Conservation (phyloP, 2,888 invertebrate species). For the Halictus ligatus region DNA sequence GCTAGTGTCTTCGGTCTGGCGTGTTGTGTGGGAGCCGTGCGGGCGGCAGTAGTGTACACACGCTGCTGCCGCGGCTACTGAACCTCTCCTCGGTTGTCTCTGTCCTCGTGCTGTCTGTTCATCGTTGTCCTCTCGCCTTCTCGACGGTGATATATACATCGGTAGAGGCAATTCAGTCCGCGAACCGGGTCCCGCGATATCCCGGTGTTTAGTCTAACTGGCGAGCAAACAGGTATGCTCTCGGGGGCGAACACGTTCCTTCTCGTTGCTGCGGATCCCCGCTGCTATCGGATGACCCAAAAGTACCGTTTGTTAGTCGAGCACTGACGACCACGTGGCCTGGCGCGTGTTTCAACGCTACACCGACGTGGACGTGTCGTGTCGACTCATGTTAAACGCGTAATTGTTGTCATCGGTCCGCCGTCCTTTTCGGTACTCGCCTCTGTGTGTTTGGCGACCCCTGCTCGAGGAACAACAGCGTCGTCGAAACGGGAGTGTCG, state of each 20-base stretch:
- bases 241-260: conserved; percentile 21
- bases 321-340: conserved; percentile 60
- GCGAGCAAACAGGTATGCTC: conserved; percentile 45
- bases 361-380: not conserved
- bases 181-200: not conserved
- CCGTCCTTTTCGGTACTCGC: not conserved
- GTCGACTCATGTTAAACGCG: not conserved
- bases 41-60: conserved; percentile 59
- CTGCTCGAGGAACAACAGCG: conserved; percentile 32
- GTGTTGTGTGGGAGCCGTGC: conserved; percentile 59
- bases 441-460: conserved; percentile 22
- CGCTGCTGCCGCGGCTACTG: conserved; percentile 58
- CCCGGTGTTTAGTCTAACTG: conserved; percentile 10
- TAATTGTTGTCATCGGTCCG: not conserved
- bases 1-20: conserved; percentile 51
- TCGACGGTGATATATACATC: conserved; percentile 13
- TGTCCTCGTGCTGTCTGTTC: conserved; percentile 7
- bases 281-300: conserved; percentile 47
- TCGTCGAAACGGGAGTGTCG: conserved; percentile 39
- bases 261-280: conserved; percentile 14
- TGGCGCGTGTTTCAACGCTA: conserved; percentile 48
- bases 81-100: conserved; percentile 46
- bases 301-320: conserved; percentile 55
- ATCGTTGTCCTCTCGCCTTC: not conserved
- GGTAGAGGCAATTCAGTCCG: not conserved